Evolutionary conservation across 1,140 invertebrate genomes (phyloP).

Genomic region (Muscidifurax raptorellus): DNA sequence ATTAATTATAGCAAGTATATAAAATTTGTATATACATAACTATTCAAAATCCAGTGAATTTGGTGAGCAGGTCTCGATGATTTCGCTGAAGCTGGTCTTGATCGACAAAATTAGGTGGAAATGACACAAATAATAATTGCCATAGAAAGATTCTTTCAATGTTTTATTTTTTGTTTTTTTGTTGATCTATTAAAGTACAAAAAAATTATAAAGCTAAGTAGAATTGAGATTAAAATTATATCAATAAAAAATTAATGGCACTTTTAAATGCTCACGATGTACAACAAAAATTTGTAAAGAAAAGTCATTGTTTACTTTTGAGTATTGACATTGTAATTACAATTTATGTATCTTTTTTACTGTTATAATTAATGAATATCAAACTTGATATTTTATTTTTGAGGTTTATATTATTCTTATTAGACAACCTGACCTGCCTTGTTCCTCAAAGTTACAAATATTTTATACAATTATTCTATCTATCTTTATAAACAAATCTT

Average conservation of each 20-base stretch:
- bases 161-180: constrained; percentile 1
- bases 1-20: not conserved
- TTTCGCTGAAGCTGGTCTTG: constrained; percentile 24
- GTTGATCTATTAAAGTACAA: constrained; percentile 20
- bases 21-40: constrained; percentile 13
- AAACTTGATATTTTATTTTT: constrained; percentile 20
- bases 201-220: constrained; percentile 1
- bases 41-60: constrained; percentile 5
- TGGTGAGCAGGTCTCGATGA: constrained; percentile 21
- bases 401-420: not conserved
- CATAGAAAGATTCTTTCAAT: not conserved
- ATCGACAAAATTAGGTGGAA: constrained; percentile 9
- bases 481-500: not conserved
- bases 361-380: constrained; percentile 29
- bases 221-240: constrained; percentile 18
- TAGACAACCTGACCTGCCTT: constrained; percentile 3
- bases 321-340: constrained; percentile 6
- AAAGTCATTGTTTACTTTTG: not conserved
- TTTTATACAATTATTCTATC: not conserved
- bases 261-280: constrained; percentile 22
- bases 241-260: constrained; percentile 21
- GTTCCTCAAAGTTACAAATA: not conserved
- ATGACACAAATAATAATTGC: not conserved
- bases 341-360: constrained; percentile 20
- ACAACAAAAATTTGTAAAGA: constrained; percentile 21